These are phyloP conservation scores for Ornithorhynchus anatinus DNA, from an alignment of 2,113 vertebrate species.

Conservation along the genomic window DNA sequence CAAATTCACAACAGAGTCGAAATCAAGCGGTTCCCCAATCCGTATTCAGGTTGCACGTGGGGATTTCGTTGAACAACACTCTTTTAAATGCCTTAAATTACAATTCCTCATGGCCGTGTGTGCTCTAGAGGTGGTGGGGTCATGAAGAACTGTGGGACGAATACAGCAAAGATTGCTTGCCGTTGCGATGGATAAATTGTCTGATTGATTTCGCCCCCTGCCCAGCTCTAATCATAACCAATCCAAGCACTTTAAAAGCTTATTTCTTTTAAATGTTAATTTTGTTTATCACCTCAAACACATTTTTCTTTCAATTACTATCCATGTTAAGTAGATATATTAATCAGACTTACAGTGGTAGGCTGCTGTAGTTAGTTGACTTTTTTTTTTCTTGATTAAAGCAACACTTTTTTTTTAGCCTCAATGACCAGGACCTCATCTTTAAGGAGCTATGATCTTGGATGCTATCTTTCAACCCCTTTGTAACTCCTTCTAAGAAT, in stretches of 20 bases:
- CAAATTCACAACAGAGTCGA: not conserved
- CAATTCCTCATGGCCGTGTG: not conserved
- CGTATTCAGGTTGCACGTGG: not conserved
- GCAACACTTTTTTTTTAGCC: too few relatives aligned
- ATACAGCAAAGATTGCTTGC: not conserved
- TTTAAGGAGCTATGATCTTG: too few relatives aligned
- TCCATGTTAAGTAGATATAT: slow-evolving; percentile 9
- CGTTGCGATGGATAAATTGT: not conserved
- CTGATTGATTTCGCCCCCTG: not conserved
- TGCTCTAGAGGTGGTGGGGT: not conserved
- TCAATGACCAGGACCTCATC: too few relatives aligned
- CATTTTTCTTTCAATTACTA: slow-evolving; percentile 11
- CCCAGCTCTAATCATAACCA: slow-evolving; percentile 25
- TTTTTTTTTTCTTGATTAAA: too few relatives aligned
- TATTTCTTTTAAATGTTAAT: slow-evolving; percentile 37
- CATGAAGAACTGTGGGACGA: not conserved
- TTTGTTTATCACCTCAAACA: slow-evolving; percentile 23
- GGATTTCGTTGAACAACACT: not conserved
- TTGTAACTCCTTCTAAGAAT: too few relatives aligned
- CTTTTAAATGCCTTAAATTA: not conserved
- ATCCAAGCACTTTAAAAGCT: not conserved
- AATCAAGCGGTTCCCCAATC: not conserved
- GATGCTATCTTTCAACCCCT: too few relatives aligned
- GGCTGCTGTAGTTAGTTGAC: not conserved
- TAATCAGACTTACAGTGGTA: not conserved